Conservation (phyloP, 2,797 vertebrate genomes). For the Remorina albescens region DNA sequence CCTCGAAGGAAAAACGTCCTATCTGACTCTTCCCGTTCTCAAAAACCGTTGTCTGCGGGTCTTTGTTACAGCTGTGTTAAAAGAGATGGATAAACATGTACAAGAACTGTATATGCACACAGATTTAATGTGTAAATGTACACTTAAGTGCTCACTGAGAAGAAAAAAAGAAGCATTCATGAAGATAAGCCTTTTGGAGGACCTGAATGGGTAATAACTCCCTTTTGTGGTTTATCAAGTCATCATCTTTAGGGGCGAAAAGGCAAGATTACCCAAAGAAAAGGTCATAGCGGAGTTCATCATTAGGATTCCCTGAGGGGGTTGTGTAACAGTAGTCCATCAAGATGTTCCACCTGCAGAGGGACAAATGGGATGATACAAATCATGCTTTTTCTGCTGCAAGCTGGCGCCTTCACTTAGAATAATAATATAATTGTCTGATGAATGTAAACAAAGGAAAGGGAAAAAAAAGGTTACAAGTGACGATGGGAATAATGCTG, state of each 20-base stretch:
- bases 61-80: slow-evolving; percentile 92
- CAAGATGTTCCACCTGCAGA: slow-evolving; percentile 96
- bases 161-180: slow-evolving; percentile 54
- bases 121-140: slow-evolving; percentile 32
- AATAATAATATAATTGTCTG: slow-evolving; percentile 75
- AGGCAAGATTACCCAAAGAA: slow-evolving; percentile 92
- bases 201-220: slow-evolving; percentile 80
- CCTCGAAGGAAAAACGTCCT: slow-evolving; percentile 97
- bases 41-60: slow-evolving; percentile 96
- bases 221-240: slow-evolving; percentile 75
- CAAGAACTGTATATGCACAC: neutral
- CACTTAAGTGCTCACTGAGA: slow-evolving; percentile 38
- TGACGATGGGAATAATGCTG: slow-evolving; percentile 38
- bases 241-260: slow-evolving; percentile 67
- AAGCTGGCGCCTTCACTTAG: slow-evolving; percentile 76
- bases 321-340: slow-evolving; percentile 99
- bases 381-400: slow-evolving; percentile 59
- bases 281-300: slow-evolving; percentile 96
- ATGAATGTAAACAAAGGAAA: slow-evolving; percentile 51
- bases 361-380: slow-evolving; percentile 71
- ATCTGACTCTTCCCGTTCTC: slow-evolving; percentile 97
- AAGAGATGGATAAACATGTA: slow-evolving; percentile 28
- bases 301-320: slow-evolving; percentile 97
- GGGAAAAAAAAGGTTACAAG: slow-evolving; percentile 45
- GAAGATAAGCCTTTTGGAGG: slow-evolving; percentile 61